phyloP scores from a whole-genome alignment of 2,888 invertebrate genomes.

The Apoderus coryli region DNA sequence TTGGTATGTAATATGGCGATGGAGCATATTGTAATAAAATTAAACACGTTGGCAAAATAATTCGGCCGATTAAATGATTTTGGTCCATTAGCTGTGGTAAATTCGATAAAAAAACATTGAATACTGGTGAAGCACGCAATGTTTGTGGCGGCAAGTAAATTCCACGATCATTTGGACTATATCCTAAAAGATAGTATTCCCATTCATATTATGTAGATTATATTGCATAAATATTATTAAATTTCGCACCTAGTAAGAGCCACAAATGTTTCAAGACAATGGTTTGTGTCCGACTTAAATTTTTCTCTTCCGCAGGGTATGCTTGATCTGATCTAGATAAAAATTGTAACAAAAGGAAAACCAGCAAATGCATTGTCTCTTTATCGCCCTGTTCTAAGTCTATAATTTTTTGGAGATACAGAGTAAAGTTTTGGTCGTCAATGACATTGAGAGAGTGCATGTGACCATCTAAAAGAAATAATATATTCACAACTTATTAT shows the following conservation, averaged over 20 bases:
- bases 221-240: too few species aligned
- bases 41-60: constrained; percentile 73
- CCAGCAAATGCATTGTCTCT: constrained; percentile 87
- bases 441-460: constrained; percentile 70
- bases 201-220: too few species aligned
- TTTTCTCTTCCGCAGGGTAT: constrained; percentile 76
- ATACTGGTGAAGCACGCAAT: constrained; percentile 81
- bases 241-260: constrained; percentile 44
- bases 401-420: constrained; percentile 71
- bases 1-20: constrained; percentile 48
- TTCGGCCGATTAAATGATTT: constrained; percentile 86
- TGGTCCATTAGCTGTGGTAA: constrained; percentile 89
- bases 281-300: constrained; percentile 61
- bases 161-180: constrained; percentile 78
- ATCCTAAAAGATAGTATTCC: constrained; percentile 60
- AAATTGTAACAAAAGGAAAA: constrained; percentile 95
- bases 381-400: constrained; percentile 90
- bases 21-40: constrained; percentile 71
- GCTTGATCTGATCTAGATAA: constrained; percentile 71
- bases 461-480: constrained; percentile 61
- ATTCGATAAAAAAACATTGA: constrained; percentile 90
- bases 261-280: constrained; percentile 86
- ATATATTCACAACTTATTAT: too few species aligned
- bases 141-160: constrained; percentile 83
- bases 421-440: constrained; percentile 66